Evolutionary conservation across 2,113 vertebrate genomes (phyloP).

Genomic region (Elephas maximus): DNA sequence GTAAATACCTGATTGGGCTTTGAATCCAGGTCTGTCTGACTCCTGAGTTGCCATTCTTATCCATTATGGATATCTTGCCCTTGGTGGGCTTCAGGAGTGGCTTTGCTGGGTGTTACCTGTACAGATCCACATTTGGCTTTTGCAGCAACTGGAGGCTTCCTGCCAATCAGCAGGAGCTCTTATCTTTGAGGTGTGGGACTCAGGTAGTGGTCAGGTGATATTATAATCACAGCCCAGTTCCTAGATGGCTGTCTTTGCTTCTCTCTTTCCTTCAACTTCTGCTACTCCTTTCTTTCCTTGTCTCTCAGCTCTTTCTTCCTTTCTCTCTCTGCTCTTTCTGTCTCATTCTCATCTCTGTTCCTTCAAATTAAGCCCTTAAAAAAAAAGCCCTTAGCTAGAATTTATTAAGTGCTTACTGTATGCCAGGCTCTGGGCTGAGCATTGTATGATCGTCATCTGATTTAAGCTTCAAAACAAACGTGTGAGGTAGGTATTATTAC

Average conservation of each 20-base stretch:
- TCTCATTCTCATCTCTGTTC: not conserved
- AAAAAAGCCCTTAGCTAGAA: not conserved
- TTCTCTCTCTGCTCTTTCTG: not conserved
- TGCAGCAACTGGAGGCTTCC: not conserved
- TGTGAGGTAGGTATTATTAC: slow-evolving; percentile 1
- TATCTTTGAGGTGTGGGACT: not conserved
- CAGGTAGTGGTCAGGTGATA: not conserved
- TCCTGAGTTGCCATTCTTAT: not conserved
- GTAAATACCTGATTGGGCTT: slow-evolving; percentile 14
- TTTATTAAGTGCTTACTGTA: not conserved
- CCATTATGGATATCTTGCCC: not conserved
- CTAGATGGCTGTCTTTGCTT: not conserved
- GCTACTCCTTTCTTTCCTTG: not conserved
- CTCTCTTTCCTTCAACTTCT: not conserved
- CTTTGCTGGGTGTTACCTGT: not conserved
- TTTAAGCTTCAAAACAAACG: not conserved
- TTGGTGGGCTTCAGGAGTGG: not conserved
- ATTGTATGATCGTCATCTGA: not conserved
- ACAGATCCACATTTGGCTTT: slow-evolving; percentile 15
- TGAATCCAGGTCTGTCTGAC: not conserved
- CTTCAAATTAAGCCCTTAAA: not conserved
- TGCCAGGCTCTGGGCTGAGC: not conserved
- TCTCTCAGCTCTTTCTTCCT: not conserved
- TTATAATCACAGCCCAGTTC: not conserved
- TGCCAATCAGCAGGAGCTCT: not conserved